These are phyloP conservation scores for Cranoglanis bouderius DNA, from an alignment of 2,113 vertebrate species.

Conservation along the genomic window DNA sequence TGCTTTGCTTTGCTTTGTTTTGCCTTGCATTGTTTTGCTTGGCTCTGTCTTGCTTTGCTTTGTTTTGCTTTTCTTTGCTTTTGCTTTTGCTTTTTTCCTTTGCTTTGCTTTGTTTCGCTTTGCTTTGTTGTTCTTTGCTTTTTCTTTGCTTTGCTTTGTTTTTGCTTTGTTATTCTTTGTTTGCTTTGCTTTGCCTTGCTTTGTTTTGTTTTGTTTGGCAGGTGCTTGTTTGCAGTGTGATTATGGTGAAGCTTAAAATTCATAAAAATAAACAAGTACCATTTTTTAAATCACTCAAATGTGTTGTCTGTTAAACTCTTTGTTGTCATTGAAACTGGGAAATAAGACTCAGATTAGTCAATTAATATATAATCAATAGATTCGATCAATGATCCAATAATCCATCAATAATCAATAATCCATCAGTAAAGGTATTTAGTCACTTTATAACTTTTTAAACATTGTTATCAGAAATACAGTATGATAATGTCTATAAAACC, in stretches of 20 bases:
- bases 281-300: neutral
- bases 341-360: neutral
- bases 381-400: neutral
- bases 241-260: neutral
- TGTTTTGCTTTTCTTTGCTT: neutral
- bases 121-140: neutral
- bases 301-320: neutral
- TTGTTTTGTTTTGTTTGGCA: neutral
- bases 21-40: neutral
- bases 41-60: neutral
- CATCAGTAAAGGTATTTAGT: neutral
- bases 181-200: neutral
- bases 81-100: neutral
- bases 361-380: neutral
- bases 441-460: neutral
- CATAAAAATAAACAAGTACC: neutral
- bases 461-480: neutral
- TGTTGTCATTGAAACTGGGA: neutral
- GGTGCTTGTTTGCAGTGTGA: neutral
- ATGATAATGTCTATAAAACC: neutral
- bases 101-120: neutral
- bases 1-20: neutral
- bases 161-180: neutral
- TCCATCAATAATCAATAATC: neutral
- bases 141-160: neutral